Conservation (phyloP, 2,888 invertebrate genomes). For the Synergus gifuensis region DNA sequence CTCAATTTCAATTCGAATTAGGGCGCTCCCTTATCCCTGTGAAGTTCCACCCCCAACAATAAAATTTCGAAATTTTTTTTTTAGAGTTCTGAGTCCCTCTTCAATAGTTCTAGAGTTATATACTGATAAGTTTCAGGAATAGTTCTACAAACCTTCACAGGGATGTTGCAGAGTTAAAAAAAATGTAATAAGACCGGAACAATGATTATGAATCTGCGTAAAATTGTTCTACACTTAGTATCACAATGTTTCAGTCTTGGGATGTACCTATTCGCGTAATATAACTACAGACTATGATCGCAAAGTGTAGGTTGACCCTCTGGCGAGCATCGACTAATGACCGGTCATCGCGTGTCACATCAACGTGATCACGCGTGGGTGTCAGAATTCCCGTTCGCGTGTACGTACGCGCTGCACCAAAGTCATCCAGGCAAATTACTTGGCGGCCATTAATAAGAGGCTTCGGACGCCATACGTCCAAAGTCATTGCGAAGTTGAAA, state of each 20-base stretch:
- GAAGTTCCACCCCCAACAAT: no score
- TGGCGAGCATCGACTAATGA: constrained; percentile 64
- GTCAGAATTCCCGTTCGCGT: constrained; percentile 45
- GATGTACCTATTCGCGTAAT: not conserved
- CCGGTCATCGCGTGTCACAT: constrained; percentile 66
- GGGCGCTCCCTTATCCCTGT: no score
- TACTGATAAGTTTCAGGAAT: no score
- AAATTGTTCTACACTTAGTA: constrained; percentile 12
- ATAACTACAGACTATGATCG: not conserved
- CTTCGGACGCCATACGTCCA: constrained; percentile 47
- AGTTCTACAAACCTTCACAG: no score
- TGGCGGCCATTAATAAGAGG: constrained; percentile 49
- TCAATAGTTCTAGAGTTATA: no score
- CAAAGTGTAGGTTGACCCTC: constrained; percentile 34
- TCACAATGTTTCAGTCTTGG: not conserved
- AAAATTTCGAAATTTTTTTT: no score
- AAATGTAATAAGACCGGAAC: no score
- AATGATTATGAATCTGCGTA: not conserved
- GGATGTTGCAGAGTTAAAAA: no score
- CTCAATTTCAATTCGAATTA: not conserved
- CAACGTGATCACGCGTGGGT: constrained; percentile 44
- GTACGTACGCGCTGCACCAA: constrained; percentile 31
- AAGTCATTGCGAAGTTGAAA: constrained; percentile 49
- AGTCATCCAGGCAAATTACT: constrained; percentile 49
- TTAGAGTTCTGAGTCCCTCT: no score